These are phyloP conservation scores for Xestia rhomboidea DNA, from an alignment of 2,888 invertebrate genomes.

Conservation along the genomic window DNA sequence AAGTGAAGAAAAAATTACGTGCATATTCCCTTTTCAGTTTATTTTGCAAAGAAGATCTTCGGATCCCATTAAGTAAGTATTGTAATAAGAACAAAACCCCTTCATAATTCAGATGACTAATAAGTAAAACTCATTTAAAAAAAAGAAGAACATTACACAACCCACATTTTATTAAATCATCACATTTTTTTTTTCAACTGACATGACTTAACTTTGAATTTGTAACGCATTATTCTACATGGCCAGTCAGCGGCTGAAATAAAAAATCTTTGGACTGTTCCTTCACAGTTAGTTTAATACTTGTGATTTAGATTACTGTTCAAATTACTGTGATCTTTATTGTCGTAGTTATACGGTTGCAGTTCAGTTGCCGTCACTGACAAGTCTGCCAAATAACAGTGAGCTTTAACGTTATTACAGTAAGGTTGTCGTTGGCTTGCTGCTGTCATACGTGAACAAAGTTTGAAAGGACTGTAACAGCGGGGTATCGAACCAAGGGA, in stretches of 20 bases:
- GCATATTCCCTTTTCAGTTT: no score
- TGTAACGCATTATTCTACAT: conserved; percentile 64
- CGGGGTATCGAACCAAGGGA: conserved; percentile 79
- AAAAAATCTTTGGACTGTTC: conserved; percentile 55
- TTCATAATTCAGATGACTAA: conserved; percentile 23
- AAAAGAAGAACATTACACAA: conserved; percentile 36
- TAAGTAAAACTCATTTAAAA: conserved; percentile 28
- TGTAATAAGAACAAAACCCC: not conserved
- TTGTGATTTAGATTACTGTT: not conserved
- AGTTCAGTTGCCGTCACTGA: not conserved
- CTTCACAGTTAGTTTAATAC: not conserved
- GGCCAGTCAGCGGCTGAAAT: conserved; percentile 59
- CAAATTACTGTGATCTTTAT: not conserved
- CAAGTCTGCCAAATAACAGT: not conserved
- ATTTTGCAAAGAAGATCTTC: not conserved
- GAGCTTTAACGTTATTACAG: fast-evolving
- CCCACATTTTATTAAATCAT: conserved; percentile 64
- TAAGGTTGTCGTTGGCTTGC: not conserved
- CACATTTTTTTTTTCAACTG: conserved; percentile 54
- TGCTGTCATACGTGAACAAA: not conserved
- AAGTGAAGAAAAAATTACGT: no score
- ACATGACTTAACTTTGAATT: conserved; percentile 56
- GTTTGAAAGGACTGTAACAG: conserved; percentile 70
- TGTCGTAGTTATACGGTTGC: fast-evolving
- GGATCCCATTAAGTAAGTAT: not conserved